Percentiles rank a stretch among this genome's conserved stretches.
These are phyloP conservation scores for Peribatodes rhomboidaria DNA, from an alignment of 2,888 invertebrate species.

Conservation along the genomic window DNA sequence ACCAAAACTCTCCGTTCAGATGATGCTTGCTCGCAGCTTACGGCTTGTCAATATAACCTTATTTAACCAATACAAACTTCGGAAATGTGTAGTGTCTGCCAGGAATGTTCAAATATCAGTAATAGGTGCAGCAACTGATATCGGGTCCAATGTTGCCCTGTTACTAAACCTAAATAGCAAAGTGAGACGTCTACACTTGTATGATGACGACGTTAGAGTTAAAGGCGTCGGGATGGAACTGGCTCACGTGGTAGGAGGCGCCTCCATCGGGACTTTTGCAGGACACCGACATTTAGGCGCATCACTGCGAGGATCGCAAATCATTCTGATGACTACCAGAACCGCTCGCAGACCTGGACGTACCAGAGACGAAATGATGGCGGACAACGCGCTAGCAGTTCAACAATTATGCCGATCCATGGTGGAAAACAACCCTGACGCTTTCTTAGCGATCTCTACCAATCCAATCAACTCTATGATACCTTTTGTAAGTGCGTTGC, in stretches of 20 bases:
- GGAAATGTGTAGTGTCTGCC: conserved; percentile 27
- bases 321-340: conserved; percentile 65
- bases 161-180: conserved; percentile 66
- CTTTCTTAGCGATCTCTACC: conserved; percentile 68
- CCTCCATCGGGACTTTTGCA: conserved; percentile 53
- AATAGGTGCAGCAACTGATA: conserved; percentile 65
- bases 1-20: conserved; percentile 33
- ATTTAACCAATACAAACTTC: conserved; percentile 28
- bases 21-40: conserved; percentile 37
- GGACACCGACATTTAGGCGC: conserved; percentile 54
- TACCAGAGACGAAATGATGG: conserved; percentile 63
- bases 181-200: conserved; percentile 61
- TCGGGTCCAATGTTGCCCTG: conserved; percentile 67
- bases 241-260: conserved; percentile 62
- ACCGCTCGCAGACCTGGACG: conserved; percentile 57
- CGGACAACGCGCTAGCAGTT: conserved; percentile 62
- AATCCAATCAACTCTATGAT: conserved; percentile 70
- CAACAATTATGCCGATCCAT: conserved; percentile 63
- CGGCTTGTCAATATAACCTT: conserved; percentile 21
- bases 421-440: conserved; percentile 61
- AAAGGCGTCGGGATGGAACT: conserved; percentile 63
- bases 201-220: conserved; percentile 65
- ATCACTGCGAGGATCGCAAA: conserved; percentile 59
- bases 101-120: conserved; percentile 67
- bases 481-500: conserved; percentile 66